Conservation (phyloP, 2,113 vertebrate genomes). For the Chamaetylas fuelleborni region DNA sequence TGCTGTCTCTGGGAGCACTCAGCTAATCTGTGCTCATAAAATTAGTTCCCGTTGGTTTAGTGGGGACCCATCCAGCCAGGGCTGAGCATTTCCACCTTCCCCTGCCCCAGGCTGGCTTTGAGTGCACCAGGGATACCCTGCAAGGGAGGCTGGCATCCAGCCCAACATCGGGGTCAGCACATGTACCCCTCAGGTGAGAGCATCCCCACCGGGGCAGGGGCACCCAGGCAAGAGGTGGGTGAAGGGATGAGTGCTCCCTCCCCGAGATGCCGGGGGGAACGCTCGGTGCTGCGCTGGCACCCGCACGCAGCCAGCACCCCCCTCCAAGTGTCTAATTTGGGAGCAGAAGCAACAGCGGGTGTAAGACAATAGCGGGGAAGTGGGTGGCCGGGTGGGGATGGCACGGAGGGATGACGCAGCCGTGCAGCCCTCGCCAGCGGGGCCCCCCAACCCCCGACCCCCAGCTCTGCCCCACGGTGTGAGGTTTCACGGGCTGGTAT, state of each 20-base stretch:
- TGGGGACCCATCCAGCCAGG: not conserved
- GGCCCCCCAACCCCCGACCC: not conserved
- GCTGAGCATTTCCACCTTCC: not conserved
- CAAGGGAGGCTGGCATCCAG: not conserved
- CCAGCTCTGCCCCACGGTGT: not conserved
- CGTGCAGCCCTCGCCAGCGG: not conserved
- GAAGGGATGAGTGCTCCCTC: not conserved
- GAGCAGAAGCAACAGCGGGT: constrained; percentile 52
- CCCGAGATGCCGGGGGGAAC: not conserved
- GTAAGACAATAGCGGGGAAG: constrained; percentile 46
- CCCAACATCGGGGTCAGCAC: not conserved
- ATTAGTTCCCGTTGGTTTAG: constrained; percentile 10
- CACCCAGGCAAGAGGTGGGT: not conserved
- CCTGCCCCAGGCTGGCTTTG: not conserved
- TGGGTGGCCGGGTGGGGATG: constrained; percentile 48
- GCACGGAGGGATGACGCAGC: constrained; percentile 47
- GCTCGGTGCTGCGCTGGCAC: not conserved
- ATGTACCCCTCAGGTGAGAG: not conserved
- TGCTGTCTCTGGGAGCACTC: not conserved
- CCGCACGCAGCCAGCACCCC: not conserved
- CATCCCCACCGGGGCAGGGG: fast-evolving
- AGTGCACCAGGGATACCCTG: fast-evolving
- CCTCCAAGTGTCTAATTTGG: constrained; percentile 2
- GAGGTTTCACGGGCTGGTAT: not conserved
- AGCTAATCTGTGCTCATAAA: not conserved